These are phyloP conservation scores for Nesometra sesokonis DNA, from an alignment of 35 echinoderm and acorn worm genomes.

Conservation along the genomic window DNA sequence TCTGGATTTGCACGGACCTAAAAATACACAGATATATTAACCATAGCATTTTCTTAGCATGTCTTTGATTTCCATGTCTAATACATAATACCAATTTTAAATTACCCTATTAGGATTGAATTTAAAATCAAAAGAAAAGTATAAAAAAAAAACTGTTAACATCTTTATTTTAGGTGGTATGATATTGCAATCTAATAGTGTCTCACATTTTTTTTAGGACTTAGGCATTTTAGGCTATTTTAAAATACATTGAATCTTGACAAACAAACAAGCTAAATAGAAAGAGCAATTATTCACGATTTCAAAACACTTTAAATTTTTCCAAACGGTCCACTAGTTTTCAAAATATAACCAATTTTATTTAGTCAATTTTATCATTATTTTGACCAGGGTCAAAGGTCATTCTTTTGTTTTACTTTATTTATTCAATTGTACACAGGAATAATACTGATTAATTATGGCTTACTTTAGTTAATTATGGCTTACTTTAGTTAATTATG, in stretches of 20 bases:
- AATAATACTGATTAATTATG: background rate
- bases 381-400: background rate
- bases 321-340: background rate
- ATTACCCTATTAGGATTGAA: too few species aligned
- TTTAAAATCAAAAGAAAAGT: too few species aligned
- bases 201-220: too few species aligned
- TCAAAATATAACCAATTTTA: background rate
- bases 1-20: too few species aligned
- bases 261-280: background rate
- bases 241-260: background rate
- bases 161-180: too few species aligned
- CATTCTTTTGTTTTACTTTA: background rate
- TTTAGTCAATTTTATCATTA: background rate
- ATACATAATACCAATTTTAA: too few species aligned
- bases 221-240: slow-evolving; percentile 12
- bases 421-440: background rate
- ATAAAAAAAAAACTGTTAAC: too few species aligned
- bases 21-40: too few species aligned
- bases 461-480: background rate
- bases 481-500: background rate
- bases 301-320: background rate
- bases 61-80: too few species aligned
- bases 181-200: too few species aligned
- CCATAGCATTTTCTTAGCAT: too few species aligned
- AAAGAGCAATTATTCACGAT: background rate